These are phyloP conservation scores for Crotalus tigris DNA, from an alignment of 2,113 vertebrate genomes.

Conservation along the genomic window DNA sequence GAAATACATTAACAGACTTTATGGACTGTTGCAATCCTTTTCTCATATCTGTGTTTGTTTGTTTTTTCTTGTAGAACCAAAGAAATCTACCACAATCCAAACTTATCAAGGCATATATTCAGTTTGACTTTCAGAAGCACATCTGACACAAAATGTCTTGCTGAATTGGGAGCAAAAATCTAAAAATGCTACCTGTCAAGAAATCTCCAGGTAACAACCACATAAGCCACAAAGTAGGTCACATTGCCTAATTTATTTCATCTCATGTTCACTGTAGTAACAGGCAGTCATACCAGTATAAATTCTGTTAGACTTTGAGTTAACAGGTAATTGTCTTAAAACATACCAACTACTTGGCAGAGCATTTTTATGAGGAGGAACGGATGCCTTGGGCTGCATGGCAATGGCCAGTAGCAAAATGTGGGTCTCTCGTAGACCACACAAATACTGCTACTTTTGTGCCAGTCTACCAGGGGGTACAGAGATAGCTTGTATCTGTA, in stretches of 20 bases:
- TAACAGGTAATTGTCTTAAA: constrained; percentile 40
- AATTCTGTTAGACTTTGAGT: constrained; percentile 11
- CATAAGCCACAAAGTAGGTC: not conserved
- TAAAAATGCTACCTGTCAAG: constrained; percentile 8
- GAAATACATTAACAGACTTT: not conserved
- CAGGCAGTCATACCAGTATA: not conserved
- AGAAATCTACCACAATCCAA: not conserved
- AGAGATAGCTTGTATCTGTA: not conserved
- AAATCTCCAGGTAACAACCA: not conserved
- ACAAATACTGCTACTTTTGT: rapidly evolving
- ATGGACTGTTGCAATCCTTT: not conserved
- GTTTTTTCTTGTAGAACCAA: not conserved
- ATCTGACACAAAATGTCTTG: not conserved
- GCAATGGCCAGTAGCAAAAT: not conserved
- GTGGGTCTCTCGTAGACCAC: not conserved
- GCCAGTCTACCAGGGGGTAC: not conserved
- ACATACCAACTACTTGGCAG: constrained; percentile 16
- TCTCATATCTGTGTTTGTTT: not conserved
- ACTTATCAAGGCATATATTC: not conserved
- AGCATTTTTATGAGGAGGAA: constrained; percentile 2
- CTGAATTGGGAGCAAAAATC: not conserved
- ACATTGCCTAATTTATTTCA: constrained; percentile 32
- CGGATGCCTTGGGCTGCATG: not conserved
- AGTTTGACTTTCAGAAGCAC: not conserved
- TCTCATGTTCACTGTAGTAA: constrained; percentile 16